These are phyloP conservation scores for Apeira syringaria DNA, from an alignment of 2,888 invertebrate genomes.

Conservation along the genomic window DNA sequence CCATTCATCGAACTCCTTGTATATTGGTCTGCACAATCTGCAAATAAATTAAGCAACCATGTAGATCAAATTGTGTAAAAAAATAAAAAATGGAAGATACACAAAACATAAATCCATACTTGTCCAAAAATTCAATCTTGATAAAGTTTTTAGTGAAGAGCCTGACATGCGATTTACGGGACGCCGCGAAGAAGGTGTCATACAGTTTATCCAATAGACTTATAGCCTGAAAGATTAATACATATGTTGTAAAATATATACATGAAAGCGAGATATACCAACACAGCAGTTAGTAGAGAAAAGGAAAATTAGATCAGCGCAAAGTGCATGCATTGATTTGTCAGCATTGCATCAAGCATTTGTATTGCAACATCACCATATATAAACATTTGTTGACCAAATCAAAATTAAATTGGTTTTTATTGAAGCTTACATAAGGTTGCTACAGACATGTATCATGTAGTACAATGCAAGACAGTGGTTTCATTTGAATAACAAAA, in stretches of 20 bases:
- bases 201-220: slow-evolving; percentile 87
- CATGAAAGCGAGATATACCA: slow-evolving; percentile 34
- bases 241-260: slow-evolving; percentile 74
- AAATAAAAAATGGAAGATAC: slow-evolving; percentile 29
- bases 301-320: slow-evolving; percentile 26
- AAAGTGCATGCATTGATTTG: slow-evolving; percentile 12
- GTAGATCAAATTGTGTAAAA: slow-evolving; percentile 11
- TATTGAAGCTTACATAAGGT: not conserved
- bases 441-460: not conserved
- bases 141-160: slow-evolving; percentile 87
- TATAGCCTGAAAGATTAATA: slow-evolving; percentile 83
- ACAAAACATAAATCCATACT: slow-evolving; percentile 67
- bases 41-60: slow-evolving; percentile 35
- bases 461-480: slow-evolving; percentile 4
- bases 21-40: slow-evolving; percentile 85
- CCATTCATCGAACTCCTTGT: slow-evolving; percentile 86
- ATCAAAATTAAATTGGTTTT: not conserved
- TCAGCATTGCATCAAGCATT: slow-evolving; percentile 17
- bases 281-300: slow-evolving; percentile 28
- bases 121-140: slow-evolving; percentile 88
- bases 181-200: slow-evolving; percentile 78
- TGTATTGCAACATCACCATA: slow-evolving; percentile 8
- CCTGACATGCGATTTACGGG: slow-evolving; percentile 83
- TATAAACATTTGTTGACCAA: slow-evolving; percentile 8
- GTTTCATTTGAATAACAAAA: slow-evolving; percentile 25